These are phyloP conservation scores for Onthophagus taurus DNA, from an alignment of 1,140 invertebrate genomes.

Conservation along the genomic window DNA sequence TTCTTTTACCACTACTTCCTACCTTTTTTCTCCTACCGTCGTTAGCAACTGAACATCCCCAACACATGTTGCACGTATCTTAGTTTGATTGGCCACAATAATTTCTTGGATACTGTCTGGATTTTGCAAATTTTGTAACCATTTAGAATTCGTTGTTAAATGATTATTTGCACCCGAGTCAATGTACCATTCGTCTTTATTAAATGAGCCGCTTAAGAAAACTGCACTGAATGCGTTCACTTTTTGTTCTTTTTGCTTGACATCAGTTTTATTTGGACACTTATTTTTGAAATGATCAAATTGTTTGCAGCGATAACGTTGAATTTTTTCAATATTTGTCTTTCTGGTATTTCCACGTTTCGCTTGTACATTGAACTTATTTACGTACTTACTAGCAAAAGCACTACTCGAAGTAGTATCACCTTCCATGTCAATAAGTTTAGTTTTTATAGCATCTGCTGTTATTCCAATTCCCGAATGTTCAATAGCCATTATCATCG, in stretches of 20 bases:
- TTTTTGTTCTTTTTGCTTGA: conserved; percentile 15
- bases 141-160: conserved; percentile 23
- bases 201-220: conserved; percentile 23
- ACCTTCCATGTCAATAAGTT: conserved; percentile 9
- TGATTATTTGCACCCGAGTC: conserved; percentile 29
- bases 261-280: conserved; percentile 18
- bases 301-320: conserved; percentile 2
- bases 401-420: background rate
- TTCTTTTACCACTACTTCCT: conserved; percentile 4
- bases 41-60: conserved; percentile 20
- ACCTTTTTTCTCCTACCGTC: background rate
- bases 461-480: conserved; percentile 23
- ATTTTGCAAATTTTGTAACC: background rate
- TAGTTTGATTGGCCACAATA: conserved; percentile 28
- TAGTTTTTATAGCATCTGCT: conserved; percentile 19
- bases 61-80: conserved; percentile 21
- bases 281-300: conserved; percentile 20
- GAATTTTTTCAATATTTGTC: conserved; percentile 5
- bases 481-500: conserved; percentile 36
- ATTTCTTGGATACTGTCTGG: conserved; percentile 20
- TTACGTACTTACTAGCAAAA: background rate
- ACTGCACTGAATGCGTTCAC: conserved; percentile 22
- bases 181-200: conserved; percentile 26
- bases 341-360: background rate
- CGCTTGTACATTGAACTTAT: background rate